Evolutionary conservation across 2,888 invertebrate genomes (phyloP).

Genomic region (Spodoptera littoralis): DNA sequence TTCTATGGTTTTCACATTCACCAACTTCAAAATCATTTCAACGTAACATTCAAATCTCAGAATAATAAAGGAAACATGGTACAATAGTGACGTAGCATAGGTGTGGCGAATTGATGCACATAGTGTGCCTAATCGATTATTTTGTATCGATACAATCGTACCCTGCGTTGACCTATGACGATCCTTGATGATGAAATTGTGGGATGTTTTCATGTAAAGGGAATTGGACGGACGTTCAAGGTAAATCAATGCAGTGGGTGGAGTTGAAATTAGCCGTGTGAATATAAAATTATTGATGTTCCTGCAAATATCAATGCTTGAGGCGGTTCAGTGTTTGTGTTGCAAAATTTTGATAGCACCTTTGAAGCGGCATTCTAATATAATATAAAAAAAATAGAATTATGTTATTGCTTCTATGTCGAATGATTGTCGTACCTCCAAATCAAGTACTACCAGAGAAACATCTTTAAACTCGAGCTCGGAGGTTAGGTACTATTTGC

Average conservation of each 20-base stretch:
- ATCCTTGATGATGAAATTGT: constrained; percentile 44
- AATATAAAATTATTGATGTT: constrained; percentile 13
- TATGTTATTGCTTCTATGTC: too few species aligned
- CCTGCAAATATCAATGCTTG: too few species aligned
- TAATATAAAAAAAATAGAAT: too few species aligned
- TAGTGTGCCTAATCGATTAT: constrained; percentile 60
- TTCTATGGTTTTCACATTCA: too few species aligned
- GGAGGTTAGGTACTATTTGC: too few species aligned
- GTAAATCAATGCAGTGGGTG: constrained; percentile 16
- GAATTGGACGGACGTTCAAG: constrained; percentile 20
- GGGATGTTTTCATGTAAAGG: constrained; percentile 23
- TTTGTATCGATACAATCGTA: constrained; percentile 51
- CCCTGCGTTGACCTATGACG: constrained; percentile 57
- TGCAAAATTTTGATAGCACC: too few species aligned
- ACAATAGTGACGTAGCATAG: constrained; percentile 44
- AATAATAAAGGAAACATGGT: constrained; percentile 54
- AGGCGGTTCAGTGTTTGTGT: too few species aligned
- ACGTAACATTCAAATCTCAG: constrained; percentile 27
- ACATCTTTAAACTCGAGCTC: too few species aligned
- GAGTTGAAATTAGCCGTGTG: constrained; percentile 1
- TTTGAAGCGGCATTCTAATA: too few species aligned
- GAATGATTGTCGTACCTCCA: too few species aligned
- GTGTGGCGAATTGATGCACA: constrained; percentile 54
- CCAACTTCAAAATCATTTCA: constrained; percentile 31
- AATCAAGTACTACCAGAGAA: too few species aligned